Percentiles rank a stretch among this genome's conserved stretches.
phyloP scores from a whole-genome alignment of 2,888 invertebrate genomes.

The Nymphalis urticae region DNA sequence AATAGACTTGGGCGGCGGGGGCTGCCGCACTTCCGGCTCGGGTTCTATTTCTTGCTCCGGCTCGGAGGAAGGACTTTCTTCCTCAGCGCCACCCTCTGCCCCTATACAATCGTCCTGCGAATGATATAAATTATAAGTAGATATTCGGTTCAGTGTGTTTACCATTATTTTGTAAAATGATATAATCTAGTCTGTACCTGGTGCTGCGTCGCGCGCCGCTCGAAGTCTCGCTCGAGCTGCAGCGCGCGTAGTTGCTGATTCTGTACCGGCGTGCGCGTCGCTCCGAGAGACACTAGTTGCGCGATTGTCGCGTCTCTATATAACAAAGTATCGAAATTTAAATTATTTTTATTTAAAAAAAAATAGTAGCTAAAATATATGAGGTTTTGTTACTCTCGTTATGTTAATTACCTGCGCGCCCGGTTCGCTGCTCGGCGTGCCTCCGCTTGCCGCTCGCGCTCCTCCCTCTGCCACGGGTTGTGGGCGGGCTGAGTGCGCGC shows the following conservation, averaged over 20 bases:
- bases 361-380: too few species aligned
- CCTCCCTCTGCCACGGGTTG: conserved; percentile 97
- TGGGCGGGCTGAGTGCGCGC: conserved; percentile 59
- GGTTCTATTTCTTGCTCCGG: conserved; percentile 30
- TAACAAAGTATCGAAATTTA: background rate
- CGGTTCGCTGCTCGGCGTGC: conserved; percentile 55
- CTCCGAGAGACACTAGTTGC: conserved; percentile 86
- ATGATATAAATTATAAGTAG: background rate
- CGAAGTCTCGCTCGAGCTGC: conserved; percentile 96
- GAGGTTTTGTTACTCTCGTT: too few species aligned
- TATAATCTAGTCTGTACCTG: conserved; percentile 47
- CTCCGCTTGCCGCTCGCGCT: conserved; percentile 87
- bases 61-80: conserved; percentile 39
- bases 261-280: conserved; percentile 86
- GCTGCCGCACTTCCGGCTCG: conserved; percentile 50
- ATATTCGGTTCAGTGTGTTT: too few species aligned
- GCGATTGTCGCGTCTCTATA: conserved; percentile 94
- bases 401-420: conserved; percentile 51
- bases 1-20: conserved; percentile 71
- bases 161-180: background rate
- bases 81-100: conserved; percentile 35
- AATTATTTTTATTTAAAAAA: background rate
- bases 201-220: conserved; percentile 90
- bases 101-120: conserved; percentile 84
- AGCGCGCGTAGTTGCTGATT: conserved; percentile 94